These are phyloP conservation scores for Hypolimnas misippus DNA, from an alignment of 2,888 invertebrate genomes.

Conservation along the genomic window DNA sequence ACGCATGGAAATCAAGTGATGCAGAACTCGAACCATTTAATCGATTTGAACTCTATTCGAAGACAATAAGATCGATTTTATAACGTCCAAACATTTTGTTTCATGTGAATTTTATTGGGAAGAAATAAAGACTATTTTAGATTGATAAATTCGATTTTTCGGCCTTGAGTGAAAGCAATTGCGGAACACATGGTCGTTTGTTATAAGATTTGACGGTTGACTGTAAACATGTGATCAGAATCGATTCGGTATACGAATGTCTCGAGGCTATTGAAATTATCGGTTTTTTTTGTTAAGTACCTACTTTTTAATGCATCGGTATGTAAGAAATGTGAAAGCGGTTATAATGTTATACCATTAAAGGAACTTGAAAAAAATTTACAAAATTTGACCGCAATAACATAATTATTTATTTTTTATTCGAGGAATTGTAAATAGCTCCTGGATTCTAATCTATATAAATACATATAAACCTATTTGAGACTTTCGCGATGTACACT, in stretches of 20 bases:
- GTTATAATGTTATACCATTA: neutral
- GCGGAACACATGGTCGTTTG: constrained; percentile 39
- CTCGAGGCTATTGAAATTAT: constrained; percentile 8
- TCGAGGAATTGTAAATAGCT: too few species aligned
- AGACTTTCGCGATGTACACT: too few species aligned
- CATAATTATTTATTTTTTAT: neutral
- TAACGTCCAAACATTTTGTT: neutral
- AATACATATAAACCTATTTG: too few species aligned
- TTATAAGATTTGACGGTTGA: constrained; percentile 29
- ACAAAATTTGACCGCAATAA: neutral
- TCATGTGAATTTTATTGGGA: constrained; percentile 19
- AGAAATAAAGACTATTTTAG: constrained; percentile 27
- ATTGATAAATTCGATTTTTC: constrained; percentile 40
- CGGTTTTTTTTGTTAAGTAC: neutral
- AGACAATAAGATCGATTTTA: constrained; percentile 17
- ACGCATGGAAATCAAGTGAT: constrained; percentile 38
- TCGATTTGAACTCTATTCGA: neutral
- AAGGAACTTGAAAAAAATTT: neutral
- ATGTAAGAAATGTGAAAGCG: constrained; percentile 5
- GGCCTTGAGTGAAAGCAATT: constrained; percentile 75
- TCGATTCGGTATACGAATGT: neutral
- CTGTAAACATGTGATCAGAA: constrained; percentile 26
- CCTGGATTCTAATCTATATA: too few species aligned
- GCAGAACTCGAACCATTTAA: constrained; percentile 21
- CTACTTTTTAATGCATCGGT: neutral